phyloP scores from a whole-genome alignment of 35 echinoderm and acorn worm species.

The Nesometra sesokonis region DNA sequence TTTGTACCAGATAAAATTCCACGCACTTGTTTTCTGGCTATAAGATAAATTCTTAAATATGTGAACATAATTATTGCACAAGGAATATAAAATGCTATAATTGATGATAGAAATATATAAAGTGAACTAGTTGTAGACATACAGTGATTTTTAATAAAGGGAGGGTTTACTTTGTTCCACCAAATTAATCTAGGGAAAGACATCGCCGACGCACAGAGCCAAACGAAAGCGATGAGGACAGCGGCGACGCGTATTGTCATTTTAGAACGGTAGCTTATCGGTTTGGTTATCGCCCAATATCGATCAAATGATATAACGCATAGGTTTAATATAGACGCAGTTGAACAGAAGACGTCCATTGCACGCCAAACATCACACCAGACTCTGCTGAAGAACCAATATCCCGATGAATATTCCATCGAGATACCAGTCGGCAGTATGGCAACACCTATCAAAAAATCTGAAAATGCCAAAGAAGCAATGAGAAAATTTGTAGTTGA shows the following conservation, averaged over 20 bases:
- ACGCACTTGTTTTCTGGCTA: too few relatives aligned
- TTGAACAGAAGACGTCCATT: conserved; percentile 82
- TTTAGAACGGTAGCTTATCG: conserved; percentile 44
- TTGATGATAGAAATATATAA: too few relatives aligned
- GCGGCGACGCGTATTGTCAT: conserved; percentile 36
- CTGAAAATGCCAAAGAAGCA: conserved; percentile 51
- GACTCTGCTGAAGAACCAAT: conserved; percentile 49
- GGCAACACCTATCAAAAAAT: conserved; percentile 45
- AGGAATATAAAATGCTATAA: too few relatives aligned
- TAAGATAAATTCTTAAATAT: too few relatives aligned
- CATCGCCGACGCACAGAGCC: conserved; percentile 26
- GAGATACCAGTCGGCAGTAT: conserved; percentile 50
- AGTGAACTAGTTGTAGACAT: too few relatives aligned
- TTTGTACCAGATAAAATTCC: too few relatives aligned
- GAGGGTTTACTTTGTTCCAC: too few relatives aligned
- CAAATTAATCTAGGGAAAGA: neutral
- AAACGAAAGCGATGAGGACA: conserved; percentile 26
- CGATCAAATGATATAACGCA: too few relatives aligned
- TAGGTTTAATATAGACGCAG: conserved; percentile 79
- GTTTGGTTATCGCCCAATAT: conserved; percentile 68
- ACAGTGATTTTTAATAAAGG: too few relatives aligned
- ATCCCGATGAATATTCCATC: conserved; percentile 28
- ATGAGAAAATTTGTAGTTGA: conserved; percentile 60
- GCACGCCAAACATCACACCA: conserved; percentile 76
- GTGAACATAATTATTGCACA: too few relatives aligned